Evolutionary conservation across 2,797 vertebrate species (phyloP).

Genomic region (Yasuhikotakia modesta): DNA sequence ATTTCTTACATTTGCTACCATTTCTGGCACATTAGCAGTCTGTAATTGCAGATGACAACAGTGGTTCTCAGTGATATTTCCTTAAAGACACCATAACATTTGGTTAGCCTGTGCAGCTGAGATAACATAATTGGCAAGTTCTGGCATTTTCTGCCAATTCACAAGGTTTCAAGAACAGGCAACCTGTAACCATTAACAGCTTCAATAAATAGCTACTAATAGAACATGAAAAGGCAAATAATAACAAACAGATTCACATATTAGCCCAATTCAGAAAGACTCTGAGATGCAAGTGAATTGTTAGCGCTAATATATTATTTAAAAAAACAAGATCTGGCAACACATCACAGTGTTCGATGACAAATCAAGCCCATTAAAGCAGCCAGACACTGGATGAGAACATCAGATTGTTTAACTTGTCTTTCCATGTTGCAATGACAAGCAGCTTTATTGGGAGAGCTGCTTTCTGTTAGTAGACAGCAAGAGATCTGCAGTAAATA

Average conservation of each 20-base stretch:
- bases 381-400: slow-evolving; percentile 33
- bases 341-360: slow-evolving; percentile 39
- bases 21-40: not conserved
- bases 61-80: not conserved
- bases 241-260: slow-evolving; percentile 33
- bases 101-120: slow-evolving; percentile 45
- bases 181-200: slow-evolving; percentile 2
- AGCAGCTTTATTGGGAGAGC: slow-evolving; percentile 37
- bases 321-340: slow-evolving; percentile 37
- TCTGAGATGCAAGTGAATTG: not conserved
- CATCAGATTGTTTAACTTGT: slow-evolving; percentile 31
- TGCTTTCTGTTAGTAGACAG: slow-evolving; percentile 49
- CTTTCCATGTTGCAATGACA: slow-evolving; percentile 11
- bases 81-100: not conserved
- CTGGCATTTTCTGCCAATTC: slow-evolving; percentile 1
- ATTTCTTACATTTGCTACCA: not conserved
- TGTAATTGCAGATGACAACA: not conserved
- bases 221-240: slow-evolving; percentile 3
- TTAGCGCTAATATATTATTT: slow-evolving; percentile 23
- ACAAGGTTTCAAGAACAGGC: not conserved
- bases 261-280: not conserved
- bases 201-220: slow-evolving; percentile 17
- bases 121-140: slow-evolving; percentile 40
- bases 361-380: slow-evolving; percentile 40
- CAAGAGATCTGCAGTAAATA: slow-evolving; percentile 24